A percentile compares a stretch with the other conserved stretches of the same genome.
These are phyloP conservation scores for Macroramphosus scolopax DNA, from an alignment of 2,797 vertebrate genomes.

Conservation along the genomic window DNA sequence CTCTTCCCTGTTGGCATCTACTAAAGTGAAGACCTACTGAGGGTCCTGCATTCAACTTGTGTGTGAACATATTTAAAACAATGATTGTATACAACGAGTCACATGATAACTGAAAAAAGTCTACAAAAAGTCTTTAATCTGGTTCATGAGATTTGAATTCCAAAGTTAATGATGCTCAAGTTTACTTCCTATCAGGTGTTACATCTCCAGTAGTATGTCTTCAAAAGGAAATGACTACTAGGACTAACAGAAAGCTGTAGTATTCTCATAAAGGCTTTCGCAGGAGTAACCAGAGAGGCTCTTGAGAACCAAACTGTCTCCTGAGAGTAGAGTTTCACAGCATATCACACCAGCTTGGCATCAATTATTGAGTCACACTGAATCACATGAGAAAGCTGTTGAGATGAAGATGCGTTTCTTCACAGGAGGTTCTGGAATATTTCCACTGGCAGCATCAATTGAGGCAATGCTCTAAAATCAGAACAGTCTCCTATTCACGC, in stretches of 20 bases:
- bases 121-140: too few relatives aligned
- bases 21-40: not conserved
- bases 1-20: too few relatives aligned
- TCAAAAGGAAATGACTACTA: not conserved
- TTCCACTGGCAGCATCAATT: conserved; percentile 30
- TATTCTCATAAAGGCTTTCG: conserved; percentile 7
- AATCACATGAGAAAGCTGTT: conserved; percentile 56
- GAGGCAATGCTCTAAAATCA: conserved; percentile 2
- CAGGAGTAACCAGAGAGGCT: conserved; percentile 57
- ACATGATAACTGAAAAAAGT: too few relatives aligned
- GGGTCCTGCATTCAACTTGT: too few relatives aligned
- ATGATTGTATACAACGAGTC: too few relatives aligned
- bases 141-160: conserved; percentile 13
- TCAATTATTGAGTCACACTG: conserved; percentile 77
- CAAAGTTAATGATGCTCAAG: conserved; percentile 7
- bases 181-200: not conserved
- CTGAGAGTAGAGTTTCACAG: conserved; percentile 75
- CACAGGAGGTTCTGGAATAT: conserved; percentile 36
- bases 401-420: conserved; percentile 40
- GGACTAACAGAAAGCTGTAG: conserved; percentile 2
- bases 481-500: too few relatives aligned
- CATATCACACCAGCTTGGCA: conserved; percentile 51
- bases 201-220: not conserved
- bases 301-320: conserved; percentile 58
- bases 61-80: too few relatives aligned